phyloP scores from a whole-genome alignment of 2,888 invertebrate species.

The Acronicta aceris region DNA sequence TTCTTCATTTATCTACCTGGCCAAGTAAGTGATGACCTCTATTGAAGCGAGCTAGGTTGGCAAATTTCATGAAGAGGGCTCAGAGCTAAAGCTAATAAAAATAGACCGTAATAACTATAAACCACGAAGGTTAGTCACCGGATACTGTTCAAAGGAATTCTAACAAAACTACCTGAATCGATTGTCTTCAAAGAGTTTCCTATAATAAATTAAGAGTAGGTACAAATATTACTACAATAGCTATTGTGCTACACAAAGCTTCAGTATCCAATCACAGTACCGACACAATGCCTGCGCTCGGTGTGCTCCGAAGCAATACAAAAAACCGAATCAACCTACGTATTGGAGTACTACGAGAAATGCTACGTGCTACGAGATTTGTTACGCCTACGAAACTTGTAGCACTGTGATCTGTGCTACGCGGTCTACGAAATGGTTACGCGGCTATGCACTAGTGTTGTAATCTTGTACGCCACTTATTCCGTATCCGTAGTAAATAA shows the following conservation, averaged over 20 bases:
- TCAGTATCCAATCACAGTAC: slow-evolving; percentile 44
- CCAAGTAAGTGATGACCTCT: slow-evolving; percentile 26
- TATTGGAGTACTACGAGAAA: slow-evolving; percentile 29
- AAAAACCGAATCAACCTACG: slow-evolving; percentile 27
- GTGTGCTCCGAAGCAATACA: slow-evolving; percentile 29
- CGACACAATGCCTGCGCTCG: slow-evolving; percentile 41
- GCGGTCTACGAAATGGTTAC: slow-evolving; percentile 35
- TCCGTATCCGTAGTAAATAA: slow-evolving; percentile 26
- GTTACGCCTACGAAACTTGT: slow-evolving; percentile 43
- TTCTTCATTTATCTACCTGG: slow-evolving; percentile 47
- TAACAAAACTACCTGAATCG: slow-evolving; percentile 14
- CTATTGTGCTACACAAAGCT: slow-evolving; percentile 29
- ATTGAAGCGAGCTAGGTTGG: slow-evolving; percentile 9
- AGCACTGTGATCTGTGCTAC: slow-evolving; percentile 44
- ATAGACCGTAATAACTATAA: slow-evolving; percentile 13
- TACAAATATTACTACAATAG: slow-evolving; percentile 44
- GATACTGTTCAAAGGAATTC: slow-evolving; percentile 3
- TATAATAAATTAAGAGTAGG: slow-evolving; percentile 39
- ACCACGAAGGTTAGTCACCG: slow-evolving; percentile 17
- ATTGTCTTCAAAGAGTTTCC: slow-evolving; percentile 18
- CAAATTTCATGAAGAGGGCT: slow-evolving; percentile 24
- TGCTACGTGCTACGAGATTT: slow-evolving; percentile 42
- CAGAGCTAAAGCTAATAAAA: slow-evolving; percentile 5
- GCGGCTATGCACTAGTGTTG: slow-evolving; percentile 3
- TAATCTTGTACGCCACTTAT: slow-evolving; percentile 22